phyloP scores from a whole-genome alignment of 2,113 vertebrate species.

The Cinclus mexicanus region DNA sequence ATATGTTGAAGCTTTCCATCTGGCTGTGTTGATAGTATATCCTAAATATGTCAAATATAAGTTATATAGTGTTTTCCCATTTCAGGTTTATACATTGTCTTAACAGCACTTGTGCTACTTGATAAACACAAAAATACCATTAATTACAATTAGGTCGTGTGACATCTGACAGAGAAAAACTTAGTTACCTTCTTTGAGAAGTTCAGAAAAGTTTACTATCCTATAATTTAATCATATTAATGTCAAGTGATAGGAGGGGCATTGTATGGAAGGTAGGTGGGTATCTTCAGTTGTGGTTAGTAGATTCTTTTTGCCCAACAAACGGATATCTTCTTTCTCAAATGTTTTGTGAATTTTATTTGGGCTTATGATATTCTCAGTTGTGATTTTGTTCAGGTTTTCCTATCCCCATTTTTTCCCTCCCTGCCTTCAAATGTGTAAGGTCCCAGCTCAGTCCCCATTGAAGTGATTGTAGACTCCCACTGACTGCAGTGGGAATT shows the following conservation, averaged over 20 bases:
- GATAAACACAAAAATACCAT: background rate
- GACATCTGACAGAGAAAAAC: background rate
- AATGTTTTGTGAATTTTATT: background rate
- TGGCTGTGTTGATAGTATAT: background rate
- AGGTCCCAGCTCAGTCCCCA: background rate
- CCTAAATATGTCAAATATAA: background rate
- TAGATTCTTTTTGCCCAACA: background rate
- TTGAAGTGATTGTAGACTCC: background rate
- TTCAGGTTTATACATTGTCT: background rate
- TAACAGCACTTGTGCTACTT: background rate
- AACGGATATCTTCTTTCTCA: background rate
- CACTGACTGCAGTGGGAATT: conserved; percentile 25
- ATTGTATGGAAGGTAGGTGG: background rate
- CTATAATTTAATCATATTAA: background rate
- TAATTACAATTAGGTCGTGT: background rate
- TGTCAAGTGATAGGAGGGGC: background rate
- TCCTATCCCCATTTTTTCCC: background rate
- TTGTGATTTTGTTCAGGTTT: background rate
- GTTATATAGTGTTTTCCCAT: background rate
- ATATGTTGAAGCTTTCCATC: background rate
- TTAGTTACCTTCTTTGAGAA: background rate
- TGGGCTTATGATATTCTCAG: background rate
- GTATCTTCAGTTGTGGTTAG: background rate
- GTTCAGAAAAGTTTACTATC: background rate
- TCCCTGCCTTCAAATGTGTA: background rate